Conservation (phyloP, 2,113 vertebrate genomes). For the Halcyon malimbica region DNA sequence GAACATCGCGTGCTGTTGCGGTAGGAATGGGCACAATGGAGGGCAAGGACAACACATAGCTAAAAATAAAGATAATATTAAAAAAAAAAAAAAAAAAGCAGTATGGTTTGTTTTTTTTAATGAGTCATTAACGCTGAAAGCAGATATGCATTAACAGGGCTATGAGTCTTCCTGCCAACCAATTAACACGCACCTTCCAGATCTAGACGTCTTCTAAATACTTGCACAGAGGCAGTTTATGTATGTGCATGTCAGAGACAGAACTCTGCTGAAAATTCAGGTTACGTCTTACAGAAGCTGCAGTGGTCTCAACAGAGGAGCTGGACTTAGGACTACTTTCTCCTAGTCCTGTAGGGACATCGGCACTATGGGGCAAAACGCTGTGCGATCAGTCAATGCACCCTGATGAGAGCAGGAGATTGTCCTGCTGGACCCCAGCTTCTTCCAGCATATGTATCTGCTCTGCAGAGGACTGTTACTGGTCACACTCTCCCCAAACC, state of each 20-base stretch:
- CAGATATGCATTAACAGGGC: neutral
- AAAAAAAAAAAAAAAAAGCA: neutral
- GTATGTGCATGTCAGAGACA: neutral
- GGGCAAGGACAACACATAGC: neutral
- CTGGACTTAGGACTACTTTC: neutral
- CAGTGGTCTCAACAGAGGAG: neutral
- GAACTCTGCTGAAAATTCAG: neutral
- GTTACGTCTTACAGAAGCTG: neutral
- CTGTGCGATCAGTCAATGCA: neutral
- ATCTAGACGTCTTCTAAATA: neutral
- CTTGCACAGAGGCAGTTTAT: neutral
- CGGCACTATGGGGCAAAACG: accelerated
- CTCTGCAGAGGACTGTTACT: neutral
- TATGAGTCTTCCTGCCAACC: neutral
- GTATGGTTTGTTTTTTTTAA: neutral
- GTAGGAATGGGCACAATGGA: neutral
- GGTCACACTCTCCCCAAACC: neutral
- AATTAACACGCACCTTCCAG: neutral
- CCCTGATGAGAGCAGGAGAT: neutral
- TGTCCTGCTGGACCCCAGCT: neutral
- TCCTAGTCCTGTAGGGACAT: neutral
- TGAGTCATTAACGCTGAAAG: neutral
- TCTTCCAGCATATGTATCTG: neutral
- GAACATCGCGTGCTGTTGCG: neutral
- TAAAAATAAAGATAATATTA: neutral